Evolutionary conservation across 2,888 invertebrate genomes (phyloP).

Genomic region (Drosophila phalerata): DNA sequence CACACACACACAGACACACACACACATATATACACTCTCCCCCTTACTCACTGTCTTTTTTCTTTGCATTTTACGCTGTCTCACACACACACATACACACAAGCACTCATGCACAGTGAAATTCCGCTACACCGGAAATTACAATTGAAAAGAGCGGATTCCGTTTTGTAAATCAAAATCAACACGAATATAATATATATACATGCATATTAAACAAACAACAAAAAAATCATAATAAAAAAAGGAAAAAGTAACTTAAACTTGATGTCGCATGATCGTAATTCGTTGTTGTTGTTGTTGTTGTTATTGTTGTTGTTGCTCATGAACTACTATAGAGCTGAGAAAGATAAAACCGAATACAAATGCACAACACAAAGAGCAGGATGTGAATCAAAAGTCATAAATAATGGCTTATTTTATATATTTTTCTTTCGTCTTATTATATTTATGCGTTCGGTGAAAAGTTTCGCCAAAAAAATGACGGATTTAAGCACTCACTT

Average conservation of each 20-base stretch:
- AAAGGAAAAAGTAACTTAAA: slow-evolving; percentile 5
- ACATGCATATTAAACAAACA: slow-evolving; percentile 8
- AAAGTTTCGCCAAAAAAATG: slow-evolving; percentile 3
- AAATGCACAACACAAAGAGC: slow-evolving; percentile 55
- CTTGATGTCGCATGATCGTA: slow-evolving; percentile 22
- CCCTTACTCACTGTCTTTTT: not conserved
- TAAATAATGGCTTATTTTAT: slow-evolving; percentile 45
- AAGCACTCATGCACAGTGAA: slow-evolving; percentile 54
- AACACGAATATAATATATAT: slow-evolving; percentile 46
- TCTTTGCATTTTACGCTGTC: not conserved
- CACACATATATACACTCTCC: not conserved
- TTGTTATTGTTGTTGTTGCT: slow-evolving; percentile 13
- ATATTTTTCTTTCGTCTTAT: slow-evolving; percentile 24
- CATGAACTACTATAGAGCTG: slow-evolving; percentile 9
- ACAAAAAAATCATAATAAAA: slow-evolving; percentile 2
- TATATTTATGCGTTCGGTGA: slow-evolving; percentile 12
- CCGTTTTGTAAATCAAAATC: slow-evolving; percentile 55
- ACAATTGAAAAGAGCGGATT: slow-evolving; percentile 79
- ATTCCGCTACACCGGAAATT: slow-evolving; percentile 81
- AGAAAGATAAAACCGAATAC: slow-evolving; percentile 24
- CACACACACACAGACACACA: slow-evolving; percentile 13
- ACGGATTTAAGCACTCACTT: slow-evolving; percentile 55
- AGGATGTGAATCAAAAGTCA: slow-evolving; percentile 59
- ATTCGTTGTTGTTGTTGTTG: slow-evolving; percentile 12
- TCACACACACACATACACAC: slow-evolving; percentile 15